Evolutionary conservation across 2,888 invertebrate genomes (phyloP).

Genomic region (Synanthedon tipuliformis): DNA sequence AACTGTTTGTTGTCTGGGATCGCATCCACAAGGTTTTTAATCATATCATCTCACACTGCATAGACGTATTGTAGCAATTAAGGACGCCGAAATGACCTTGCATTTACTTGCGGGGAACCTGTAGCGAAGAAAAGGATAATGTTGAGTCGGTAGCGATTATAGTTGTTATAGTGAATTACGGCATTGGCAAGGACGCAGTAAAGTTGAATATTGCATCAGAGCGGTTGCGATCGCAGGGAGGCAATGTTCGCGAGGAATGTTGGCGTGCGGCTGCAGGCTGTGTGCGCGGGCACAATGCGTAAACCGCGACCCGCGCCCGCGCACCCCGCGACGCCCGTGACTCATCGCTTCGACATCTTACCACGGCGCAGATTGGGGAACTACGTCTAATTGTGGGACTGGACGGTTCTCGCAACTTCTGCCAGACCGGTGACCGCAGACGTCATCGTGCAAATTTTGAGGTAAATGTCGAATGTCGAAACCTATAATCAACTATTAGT

Average conservation of each 20-base stretch:
- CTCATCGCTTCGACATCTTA: constrained; percentile 39
- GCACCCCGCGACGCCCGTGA: constrained; percentile 20
- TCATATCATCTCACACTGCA: constrained; percentile 27
- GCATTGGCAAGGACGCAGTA: constrained; percentile 69
- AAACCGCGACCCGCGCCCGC: constrained; percentile 18
- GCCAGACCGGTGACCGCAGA: constrained; percentile 26
- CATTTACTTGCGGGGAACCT: constrained; percentile 37
- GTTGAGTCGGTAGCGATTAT: constrained; percentile 52
- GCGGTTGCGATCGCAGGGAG: constrained; percentile 51
- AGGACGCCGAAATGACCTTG: constrained; percentile 56
- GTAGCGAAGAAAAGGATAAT: constrained; percentile 52
- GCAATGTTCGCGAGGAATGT: constrained; percentile 65
- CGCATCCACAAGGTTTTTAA: constrained; percentile 24
- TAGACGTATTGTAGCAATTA: constrained; percentile 33
- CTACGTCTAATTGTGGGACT: constrained; percentile 38
- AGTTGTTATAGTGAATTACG: constrained; percentile 67
- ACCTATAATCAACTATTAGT: too few relatives aligned
- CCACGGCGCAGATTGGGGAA: constrained; percentile 41
- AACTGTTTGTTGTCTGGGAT: too few relatives aligned
- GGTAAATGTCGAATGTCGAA: background rate
- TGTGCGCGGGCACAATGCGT: constrained; percentile 13
- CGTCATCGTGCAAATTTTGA: constrained; percentile 21
- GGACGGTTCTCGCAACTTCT: constrained; percentile 22
- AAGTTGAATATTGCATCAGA: constrained; percentile 70
- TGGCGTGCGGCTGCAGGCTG: constrained; percentile 26